phyloP scores from a whole-genome alignment of 2,888 invertebrate species.

The Tricholauxania praeusta region DNA sequence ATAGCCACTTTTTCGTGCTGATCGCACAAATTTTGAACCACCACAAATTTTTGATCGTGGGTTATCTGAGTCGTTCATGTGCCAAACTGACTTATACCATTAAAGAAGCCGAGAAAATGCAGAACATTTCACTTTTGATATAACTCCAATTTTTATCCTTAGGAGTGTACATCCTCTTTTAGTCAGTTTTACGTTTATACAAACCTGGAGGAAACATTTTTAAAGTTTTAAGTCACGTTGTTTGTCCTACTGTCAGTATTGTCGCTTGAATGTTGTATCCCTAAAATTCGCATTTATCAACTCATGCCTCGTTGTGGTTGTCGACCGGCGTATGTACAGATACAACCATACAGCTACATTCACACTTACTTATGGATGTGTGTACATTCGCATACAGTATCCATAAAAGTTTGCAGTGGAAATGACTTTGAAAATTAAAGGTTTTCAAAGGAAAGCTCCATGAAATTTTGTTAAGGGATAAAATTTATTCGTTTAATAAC shows the following conservation, averaged over 20 bases:
- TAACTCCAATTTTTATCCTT: too few species aligned
- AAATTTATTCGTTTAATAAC: background rate
- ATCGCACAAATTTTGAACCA: too few species aligned
- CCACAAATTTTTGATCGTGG: too few species aligned
- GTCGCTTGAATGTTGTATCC: conserved; percentile 18
- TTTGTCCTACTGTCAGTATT: conserved; percentile 39
- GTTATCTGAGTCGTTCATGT: too few species aligned
- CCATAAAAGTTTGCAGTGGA: conserved; percentile 21
- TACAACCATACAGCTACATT: conserved; percentile 30
- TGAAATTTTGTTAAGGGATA: conserved; percentile 7
- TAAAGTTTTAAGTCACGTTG: too few species aligned
- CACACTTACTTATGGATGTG: conserved; percentile 27
- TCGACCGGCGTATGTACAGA: conserved; percentile 50
- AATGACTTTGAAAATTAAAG: conserved; percentile 30
- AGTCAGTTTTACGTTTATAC: too few species aligned
- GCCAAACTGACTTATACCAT: too few species aligned
- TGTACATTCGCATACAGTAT: conserved; percentile 30
- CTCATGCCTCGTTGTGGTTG: conserved; percentile 51
- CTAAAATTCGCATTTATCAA: conserved; percentile 55
- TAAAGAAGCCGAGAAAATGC: too few species aligned
- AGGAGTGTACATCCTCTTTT: too few species aligned
- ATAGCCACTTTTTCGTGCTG: too few species aligned
- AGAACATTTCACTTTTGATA: too few species aligned
- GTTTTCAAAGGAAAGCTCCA: conserved; percentile 36
- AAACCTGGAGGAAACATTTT: too few species aligned